These are phyloP conservation scores for Amblyopsis rosae DNA, from an alignment of 2,113 vertebrate genomes.

Conservation along the genomic window DNA sequence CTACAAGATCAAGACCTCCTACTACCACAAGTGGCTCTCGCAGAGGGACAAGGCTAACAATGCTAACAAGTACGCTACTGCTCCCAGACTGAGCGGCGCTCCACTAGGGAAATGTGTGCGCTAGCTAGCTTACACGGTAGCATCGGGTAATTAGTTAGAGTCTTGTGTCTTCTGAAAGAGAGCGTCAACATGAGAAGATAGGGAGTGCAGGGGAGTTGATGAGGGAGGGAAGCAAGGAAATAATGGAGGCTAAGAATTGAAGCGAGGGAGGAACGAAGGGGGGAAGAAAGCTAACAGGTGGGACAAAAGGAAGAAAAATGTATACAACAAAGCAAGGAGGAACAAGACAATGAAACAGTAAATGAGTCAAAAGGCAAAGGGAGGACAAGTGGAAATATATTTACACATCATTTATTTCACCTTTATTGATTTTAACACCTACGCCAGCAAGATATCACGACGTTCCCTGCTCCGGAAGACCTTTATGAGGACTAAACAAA, in stretches of 20 bases:
- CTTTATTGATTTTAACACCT: not conserved
- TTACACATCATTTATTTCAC: no score
- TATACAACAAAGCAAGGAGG: not conserved
- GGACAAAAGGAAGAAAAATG: not conserved
- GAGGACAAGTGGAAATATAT: not conserved
- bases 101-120: not conserved
- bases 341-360: not conserved
- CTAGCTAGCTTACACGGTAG: no score
- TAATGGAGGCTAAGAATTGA: not conserved
- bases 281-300: not conserved
- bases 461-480: conserved; percentile 10
- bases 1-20: conserved; percentile 76
- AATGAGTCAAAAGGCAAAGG: not conserved
- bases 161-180: no score
- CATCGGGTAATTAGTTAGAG: no score
- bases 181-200: not conserved
- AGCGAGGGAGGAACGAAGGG: conserved; percentile 1
- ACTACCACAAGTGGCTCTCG: conserved; percentile 73
- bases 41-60: conserved; percentile 70
- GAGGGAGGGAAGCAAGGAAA: not conserved
- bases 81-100: not conserved
- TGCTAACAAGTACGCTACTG: conserved; percentile 63
- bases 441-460: conserved; percentile 24
- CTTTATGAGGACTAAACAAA: conserved; percentile 27
- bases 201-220: not conserved